Evolutionary conservation across 2,113 vertebrate genomes (phyloP).

Genomic region (Passer montanus): DNA sequence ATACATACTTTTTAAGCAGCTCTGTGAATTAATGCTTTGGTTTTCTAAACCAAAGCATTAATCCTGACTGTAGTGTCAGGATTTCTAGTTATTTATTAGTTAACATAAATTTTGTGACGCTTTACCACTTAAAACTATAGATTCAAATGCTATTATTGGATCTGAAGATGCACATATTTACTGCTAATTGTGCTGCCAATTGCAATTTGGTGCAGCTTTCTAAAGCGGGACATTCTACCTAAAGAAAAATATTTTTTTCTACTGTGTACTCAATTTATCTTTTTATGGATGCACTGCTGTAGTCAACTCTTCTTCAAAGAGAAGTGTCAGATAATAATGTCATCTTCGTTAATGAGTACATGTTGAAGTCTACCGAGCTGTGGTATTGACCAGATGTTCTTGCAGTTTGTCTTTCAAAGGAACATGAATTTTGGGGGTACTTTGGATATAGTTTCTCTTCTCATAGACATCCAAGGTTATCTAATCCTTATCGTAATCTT

Average conservation of each 20-base stretch:
- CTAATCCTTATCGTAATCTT: background rate
- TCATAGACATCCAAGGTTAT: background rate
- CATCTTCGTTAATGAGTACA: background rate
- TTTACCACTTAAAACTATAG: background rate
- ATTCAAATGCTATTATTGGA: background rate
- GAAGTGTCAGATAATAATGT: background rate
- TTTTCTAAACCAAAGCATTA: background rate
- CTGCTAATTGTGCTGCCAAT: background rate
- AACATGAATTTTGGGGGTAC: background rate
- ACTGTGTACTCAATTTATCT: background rate
- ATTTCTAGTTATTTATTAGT: background rate
- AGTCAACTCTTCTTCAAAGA: background rate
- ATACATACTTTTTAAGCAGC: background rate
- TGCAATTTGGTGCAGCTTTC: background rate
- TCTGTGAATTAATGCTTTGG: background rate
- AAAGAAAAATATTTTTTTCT: background rate
- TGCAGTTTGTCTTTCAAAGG: background rate
- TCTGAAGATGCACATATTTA: background rate
- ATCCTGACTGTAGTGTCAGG: background rate
- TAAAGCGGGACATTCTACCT: background rate
- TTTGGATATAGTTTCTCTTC: background rate
- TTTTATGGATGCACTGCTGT: background rate
- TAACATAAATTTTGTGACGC: background rate
- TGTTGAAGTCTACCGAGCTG: accelerated
- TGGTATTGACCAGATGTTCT: background rate